Base-by-base conservation (phyloP, 92 coral and sea anemone species). In the Paragorgia papillata region DNA sequence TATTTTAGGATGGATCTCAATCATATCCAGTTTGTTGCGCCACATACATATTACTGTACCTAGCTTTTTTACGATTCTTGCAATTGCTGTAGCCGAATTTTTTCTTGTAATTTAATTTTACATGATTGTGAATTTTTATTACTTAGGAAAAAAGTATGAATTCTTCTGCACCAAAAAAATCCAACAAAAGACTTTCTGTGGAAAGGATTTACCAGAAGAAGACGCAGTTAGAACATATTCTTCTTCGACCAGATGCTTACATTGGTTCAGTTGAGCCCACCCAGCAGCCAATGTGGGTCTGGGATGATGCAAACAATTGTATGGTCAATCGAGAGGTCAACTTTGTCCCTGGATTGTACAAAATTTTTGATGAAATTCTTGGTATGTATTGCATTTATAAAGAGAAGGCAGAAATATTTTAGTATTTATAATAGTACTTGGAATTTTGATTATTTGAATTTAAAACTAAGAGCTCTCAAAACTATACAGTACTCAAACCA, bases 151-250 rank as follows among this genome's bases (percentile, higher is more conserved):
- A 51, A 46, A 81, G 77, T 69, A 56, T 76, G 80, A 89, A 84
- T 54, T 75, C 90, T 25, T 41, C 73, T 2, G 55, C 65, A 22
- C 73, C 41, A 7, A 66, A 75, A 46, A 90, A 90, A 62, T 88
- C 89, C 69, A 91, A 86, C 73, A 94, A 94, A 79, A 90, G 98
- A n/a, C 83, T 94, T 73, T 94, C 98, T 0, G 95, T 94, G 55
- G 98, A 94, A 63, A 87, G 98, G 35, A 94, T 94, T 54, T 94
- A 94, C 85, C 96, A 90, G 83, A 94, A 94, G 86, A 94, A 94
- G 82, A 94, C 98, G 13, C 98, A 91, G 48, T 73, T 94, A 54
- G 98, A 94, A 65, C 98, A 94, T 51, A 94, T 94, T n/a, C 67
- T 94, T 63, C 88, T 94, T n/a, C 91, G 98, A 31, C 98, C 98